A percentile compares a stretch with the other conserved stretches of the same genome.
phyloP scores from a whole-genome alignment of 2,113 vertebrate genomes.

The Hyperoodon ampullatus region DNA sequence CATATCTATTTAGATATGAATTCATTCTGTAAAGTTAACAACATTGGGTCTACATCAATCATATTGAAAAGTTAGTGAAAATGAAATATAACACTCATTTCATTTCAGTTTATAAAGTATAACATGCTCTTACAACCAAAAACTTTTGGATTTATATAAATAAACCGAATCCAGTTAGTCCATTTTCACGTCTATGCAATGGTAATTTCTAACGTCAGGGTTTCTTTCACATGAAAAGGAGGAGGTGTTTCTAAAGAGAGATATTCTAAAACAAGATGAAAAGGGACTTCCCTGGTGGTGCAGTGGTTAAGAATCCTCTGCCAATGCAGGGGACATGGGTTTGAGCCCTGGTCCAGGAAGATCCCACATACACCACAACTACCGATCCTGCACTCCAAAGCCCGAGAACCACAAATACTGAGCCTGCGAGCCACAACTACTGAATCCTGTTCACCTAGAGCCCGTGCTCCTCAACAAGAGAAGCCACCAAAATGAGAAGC shows the following conservation, averaged over 20 bases:
- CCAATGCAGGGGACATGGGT: too few species aligned
- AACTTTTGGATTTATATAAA: slow-evolving; percentile 71
- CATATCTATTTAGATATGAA: slow-evolving; percentile 72
- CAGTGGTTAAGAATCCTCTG: too few species aligned
- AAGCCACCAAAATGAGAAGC: too few species aligned
- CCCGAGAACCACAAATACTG: too few species aligned
- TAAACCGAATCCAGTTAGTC: slow-evolving; percentile 37
- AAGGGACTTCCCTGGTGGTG: too few species aligned
- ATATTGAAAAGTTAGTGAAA: slow-evolving; percentile 79
- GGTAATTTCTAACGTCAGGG: not conserved
- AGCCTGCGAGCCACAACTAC: too few species aligned
- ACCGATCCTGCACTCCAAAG: too few species aligned
- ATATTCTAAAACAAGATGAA: not conserved
- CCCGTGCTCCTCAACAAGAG: too few species aligned
- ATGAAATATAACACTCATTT: slow-evolving; percentile 75
- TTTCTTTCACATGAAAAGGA: not conserved
- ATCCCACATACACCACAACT: too few species aligned
- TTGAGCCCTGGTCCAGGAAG: too few species aligned
- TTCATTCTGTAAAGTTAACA: slow-evolving; percentile 74
- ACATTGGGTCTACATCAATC: slow-evolving; percentile 74
- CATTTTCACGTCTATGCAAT: not conserved
- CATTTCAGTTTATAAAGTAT: slow-evolving; percentile 65
- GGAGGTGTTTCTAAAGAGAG: not conserved
- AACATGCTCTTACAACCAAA: slow-evolving; percentile 42
- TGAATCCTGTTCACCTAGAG: too few species aligned